Evolutionary conservation across 2,797 vertebrate genomes (phyloP).

Genomic region (Acanthis flammea): DNA sequence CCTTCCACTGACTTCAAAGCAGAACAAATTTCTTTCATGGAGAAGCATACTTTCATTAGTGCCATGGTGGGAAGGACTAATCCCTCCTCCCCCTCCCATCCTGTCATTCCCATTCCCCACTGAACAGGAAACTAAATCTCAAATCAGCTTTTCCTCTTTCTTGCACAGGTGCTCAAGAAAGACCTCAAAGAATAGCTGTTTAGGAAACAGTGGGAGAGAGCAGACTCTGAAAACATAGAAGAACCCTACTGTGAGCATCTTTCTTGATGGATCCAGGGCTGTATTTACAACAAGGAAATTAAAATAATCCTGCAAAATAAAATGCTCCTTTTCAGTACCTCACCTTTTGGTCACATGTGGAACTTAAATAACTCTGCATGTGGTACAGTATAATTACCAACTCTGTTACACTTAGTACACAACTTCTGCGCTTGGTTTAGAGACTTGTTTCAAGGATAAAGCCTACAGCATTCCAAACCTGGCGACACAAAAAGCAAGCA

Average conservation of each 20-base stretch:
- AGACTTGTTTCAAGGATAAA: background rate
- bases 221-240: constrained; percentile 4
- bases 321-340: background rate
- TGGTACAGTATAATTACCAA: background rate
- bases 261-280: background rate
- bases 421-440: background rate
- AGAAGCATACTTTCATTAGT: background rate
- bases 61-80: background rate
- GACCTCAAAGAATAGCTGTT: background rate
- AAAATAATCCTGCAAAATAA: constrained; percentile 20
- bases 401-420: background rate
- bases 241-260: background rate
- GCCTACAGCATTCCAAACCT: background rate
- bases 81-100: background rate
- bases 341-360: background rate
- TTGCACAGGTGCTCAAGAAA: background rate
- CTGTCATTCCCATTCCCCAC: background rate
- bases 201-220: background rate
- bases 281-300: constrained; percentile 1
- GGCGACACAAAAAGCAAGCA: background rate
- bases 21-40: background rate
- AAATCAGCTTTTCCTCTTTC: background rate
- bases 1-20: constrained; percentile 3
- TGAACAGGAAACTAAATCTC: background rate
- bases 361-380: background rate